Percentiles rank a stretch among this genome's conserved stretches.
Conservation (phyloP, 2,113 vertebrate species). For the Hystrix brachyura region DNA sequence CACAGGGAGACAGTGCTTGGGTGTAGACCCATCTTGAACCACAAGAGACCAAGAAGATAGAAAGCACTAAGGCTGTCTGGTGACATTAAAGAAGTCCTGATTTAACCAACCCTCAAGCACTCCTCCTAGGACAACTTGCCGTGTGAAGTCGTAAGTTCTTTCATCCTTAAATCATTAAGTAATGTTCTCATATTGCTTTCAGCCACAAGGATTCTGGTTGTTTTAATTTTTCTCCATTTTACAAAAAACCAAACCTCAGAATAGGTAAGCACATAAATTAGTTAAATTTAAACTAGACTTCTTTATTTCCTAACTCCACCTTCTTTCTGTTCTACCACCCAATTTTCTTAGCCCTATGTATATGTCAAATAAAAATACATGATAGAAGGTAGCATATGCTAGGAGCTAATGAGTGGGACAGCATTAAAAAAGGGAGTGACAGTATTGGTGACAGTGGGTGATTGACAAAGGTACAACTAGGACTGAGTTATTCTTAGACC, state of each 20-base stretch:
- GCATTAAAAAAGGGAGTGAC: not conserved
- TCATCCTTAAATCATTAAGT: slow-evolving; percentile 16
- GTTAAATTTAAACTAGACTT: not conserved
- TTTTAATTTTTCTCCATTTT: slow-evolving; percentile 30
- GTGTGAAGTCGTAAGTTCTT: not conserved
- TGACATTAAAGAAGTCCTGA: not conserved
- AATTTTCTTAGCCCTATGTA: not conserved
- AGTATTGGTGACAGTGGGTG: not conserved
- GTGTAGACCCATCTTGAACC: not conserved
- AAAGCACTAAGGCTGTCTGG: not conserved
- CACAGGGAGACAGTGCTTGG: not conserved
- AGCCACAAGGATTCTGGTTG: not conserved
- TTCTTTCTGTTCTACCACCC: not conserved
- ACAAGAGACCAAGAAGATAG: not conserved
- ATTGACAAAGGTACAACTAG: not conserved
- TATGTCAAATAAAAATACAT: slow-evolving; percentile 7
- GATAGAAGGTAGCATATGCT: not conserved
- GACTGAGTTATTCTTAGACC: slow-evolving; percentile 3
- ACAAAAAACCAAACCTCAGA: not conserved
- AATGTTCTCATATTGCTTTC: not conserved
- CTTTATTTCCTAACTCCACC: not conserved
- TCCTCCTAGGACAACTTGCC: not conserved
- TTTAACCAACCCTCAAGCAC: not conserved
- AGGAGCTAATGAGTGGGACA: not conserved
- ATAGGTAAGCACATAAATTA: not conserved